These are phyloP conservation scores for Holothuria glaberrima DNA, from an alignment of 35 echinoderm and acorn worm genomes.

Conservation along the genomic window DNA sequence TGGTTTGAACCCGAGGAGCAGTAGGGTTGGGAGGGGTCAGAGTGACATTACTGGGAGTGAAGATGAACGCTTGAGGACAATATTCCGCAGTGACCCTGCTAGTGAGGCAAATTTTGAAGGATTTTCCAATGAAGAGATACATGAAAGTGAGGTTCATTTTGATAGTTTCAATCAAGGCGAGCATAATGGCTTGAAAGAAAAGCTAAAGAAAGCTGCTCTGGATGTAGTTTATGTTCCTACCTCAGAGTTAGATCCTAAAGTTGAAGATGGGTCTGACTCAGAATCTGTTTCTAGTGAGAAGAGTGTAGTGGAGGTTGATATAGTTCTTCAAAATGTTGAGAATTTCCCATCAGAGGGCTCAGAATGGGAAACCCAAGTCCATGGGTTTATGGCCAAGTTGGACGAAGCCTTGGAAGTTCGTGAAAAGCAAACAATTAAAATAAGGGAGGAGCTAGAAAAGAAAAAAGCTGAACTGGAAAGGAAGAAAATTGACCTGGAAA, in stretches of 20 bases:
- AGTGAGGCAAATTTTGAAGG: slow-evolving; percentile 61
- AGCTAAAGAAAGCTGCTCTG: slow-evolving; percentile 74
- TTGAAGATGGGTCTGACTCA: slow-evolving; percentile 41
- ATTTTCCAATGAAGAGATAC: slow-evolving; percentile 74
- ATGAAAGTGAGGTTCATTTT: slow-evolving; percentile 50
- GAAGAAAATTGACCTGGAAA: slow-evolving; percentile 33
- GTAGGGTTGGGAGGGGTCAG: neutral
- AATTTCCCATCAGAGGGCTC: slow-evolving; percentile 87
- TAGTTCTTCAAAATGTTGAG: slow-evolving; percentile 67
- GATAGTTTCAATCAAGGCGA: slow-evolving; percentile 19
- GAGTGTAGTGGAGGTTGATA: slow-evolving; percentile 58
- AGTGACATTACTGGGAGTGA: slow-evolving; percentile 51
- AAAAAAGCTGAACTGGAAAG: slow-evolving; percentile 24
- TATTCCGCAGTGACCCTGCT: slow-evolving; percentile 28
- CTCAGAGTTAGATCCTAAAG: slow-evolving; percentile 58
- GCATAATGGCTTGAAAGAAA: slow-evolving; percentile 26
- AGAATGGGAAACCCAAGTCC: slow-evolving; percentile 83
- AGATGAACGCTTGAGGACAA: slow-evolving; percentile 24
- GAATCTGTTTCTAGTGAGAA: slow-evolving; percentile 59
- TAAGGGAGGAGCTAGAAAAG: slow-evolving; percentile 49
- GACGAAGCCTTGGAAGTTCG: slow-evolving; percentile 71
- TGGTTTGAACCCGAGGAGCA: slow-evolving; percentile 37
- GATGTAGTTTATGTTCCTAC: slow-evolving; percentile 76
- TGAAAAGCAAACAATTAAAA: slow-evolving; percentile 39
- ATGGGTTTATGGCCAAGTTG: slow-evolving; percentile 77